Evolutionary conservation across 2,113 vertebrate species (phyloP).

Genomic region (Grus americana): DNA sequence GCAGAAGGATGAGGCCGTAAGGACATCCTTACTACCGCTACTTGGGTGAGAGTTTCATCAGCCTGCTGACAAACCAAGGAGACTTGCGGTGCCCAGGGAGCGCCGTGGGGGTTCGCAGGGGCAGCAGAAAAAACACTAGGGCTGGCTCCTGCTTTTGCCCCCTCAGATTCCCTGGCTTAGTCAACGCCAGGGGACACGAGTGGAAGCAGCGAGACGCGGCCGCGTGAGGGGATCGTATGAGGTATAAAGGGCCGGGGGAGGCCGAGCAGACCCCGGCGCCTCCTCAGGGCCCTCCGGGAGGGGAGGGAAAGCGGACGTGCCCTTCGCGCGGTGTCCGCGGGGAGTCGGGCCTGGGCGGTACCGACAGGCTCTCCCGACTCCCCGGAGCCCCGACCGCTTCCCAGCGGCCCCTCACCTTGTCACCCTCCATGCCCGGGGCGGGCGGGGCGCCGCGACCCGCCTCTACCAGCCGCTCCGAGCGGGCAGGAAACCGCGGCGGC

Average conservation of each 20-base stretch:
- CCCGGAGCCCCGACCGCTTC: neutral
- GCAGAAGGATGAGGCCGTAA: too few species aligned
- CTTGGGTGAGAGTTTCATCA: fast-evolving
- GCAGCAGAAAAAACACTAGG: neutral
- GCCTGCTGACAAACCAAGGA: neutral
- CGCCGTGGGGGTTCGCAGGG: neutral
- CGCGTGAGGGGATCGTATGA: fast-evolving
- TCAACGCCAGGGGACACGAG: neutral
- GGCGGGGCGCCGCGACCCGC: too few species aligned
- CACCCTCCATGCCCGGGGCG: conserved; percentile 20
- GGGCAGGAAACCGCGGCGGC: neutral
- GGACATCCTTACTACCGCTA: fast-evolving
- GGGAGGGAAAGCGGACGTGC: fast-evolving
- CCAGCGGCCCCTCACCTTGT: conserved; percentile 49
- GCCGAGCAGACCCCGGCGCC: neutral
- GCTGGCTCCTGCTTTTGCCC: neutral
- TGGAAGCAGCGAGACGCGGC: neutral
- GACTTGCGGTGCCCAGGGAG: fast-evolving
- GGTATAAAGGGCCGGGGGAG: neutral
- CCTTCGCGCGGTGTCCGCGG: too few species aligned
- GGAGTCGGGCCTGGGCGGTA: too few species aligned
- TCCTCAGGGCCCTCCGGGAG: neutral
- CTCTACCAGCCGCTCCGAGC: neutral
- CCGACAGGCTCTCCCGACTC: too few species aligned
- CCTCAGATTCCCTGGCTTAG: neutral